Evolutionary conservation across 1,140 invertebrate species (phyloP).

Genomic region (Drosophila santomea): DNA sequence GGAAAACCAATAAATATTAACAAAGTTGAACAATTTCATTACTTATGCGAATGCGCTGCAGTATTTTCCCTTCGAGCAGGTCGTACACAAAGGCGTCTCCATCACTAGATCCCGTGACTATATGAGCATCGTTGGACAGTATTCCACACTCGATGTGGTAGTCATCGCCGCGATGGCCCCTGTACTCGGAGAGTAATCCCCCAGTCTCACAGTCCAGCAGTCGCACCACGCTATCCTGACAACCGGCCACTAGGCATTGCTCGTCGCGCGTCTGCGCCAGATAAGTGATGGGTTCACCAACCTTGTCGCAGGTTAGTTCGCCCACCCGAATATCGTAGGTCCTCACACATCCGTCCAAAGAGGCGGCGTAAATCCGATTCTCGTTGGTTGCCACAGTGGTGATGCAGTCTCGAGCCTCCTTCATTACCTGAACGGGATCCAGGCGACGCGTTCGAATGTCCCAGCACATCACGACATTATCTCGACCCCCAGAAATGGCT

Average conservation of each 20-base stretch:
- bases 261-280: slow-evolving; percentile 89
- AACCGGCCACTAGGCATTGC: slow-evolving; percentile 92
- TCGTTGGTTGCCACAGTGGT: slow-evolving; percentile 93
- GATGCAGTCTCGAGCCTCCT: slow-evolving; percentile 97
- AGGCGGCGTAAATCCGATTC: slow-evolving; percentile 95
- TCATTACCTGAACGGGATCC: slow-evolving; percentile 92
- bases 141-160: slow-evolving; percentile 95
- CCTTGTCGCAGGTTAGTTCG: slow-evolving; percentile 92
- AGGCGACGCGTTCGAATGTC: slow-evolving; percentile 90
- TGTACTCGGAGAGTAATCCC: slow-evolving; percentile 92
- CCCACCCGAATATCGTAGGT: slow-evolving; percentile 96
- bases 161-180: slow-evolving; percentile 91
- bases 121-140: slow-evolving; percentile 91
- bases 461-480: slow-evolving; percentile 96
- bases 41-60: slow-evolving; percentile 86
- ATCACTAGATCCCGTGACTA: slow-evolving; percentile 95
- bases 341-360: slow-evolving; percentile 94
- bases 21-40: slow-evolving; percentile 17
- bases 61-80: slow-evolving; percentile 89
- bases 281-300: slow-evolving; percentile 92
- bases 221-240: slow-evolving; percentile 92
- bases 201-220: slow-evolving; percentile 96
- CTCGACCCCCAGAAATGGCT: slow-evolving; percentile 93
- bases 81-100: slow-evolving; percentile 95
- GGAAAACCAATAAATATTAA: background rate